Evolutionary conservation across 2,113 vertebrate genomes (phyloP), one percentile per base, ranked within the genome.

Genomic region (Tragulus kanchil): DNA sequence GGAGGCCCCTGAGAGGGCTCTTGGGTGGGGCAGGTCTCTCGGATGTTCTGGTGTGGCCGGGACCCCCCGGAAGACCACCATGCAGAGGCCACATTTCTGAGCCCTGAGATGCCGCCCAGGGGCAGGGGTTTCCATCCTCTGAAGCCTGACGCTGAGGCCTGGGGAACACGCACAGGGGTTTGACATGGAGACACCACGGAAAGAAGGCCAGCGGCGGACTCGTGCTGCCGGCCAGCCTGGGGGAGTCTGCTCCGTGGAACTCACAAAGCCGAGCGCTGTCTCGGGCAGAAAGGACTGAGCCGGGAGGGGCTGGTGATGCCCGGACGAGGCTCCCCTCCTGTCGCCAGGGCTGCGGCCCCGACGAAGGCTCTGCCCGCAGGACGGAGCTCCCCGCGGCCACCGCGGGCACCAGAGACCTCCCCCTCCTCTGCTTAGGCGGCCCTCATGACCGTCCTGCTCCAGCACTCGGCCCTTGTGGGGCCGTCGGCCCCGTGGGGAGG

Each of bases 401-500:
- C 13, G 58, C 45, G 15, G 62, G 28, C 1, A 1, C 17, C 1
- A 50, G 50, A 25, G 21, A 1, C 1, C 6, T 14, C 16, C 54
- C 9, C 9, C 11, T 2, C 31, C 10, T 50, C 6, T 21, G 64
- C 8, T 56, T 58, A 6, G 2, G 9, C 3, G 14, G 62, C 14
- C 77, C 71, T 58, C 48, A 26, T 19, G 75, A 26, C 26, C 17
- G 26, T 8, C 75, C 75, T 31, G 26, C 26, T 3, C 15, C 48
- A 6, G 8, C 3, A 50, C 17, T 26, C 9, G 9, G 26, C 75
- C 48, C 48, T 52, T 54, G 75, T 31, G 26, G 3, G 75, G 28
- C 26, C 21, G 0, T 77, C 26, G 28, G 48, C 73, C 2, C 0
- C 0, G 73, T 1, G 48, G 28, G 48, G 8, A 12, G 48, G 4